Conservation (phyloP, 2,888 invertebrate genomes). For the Stenotaenia linearis region DNA sequence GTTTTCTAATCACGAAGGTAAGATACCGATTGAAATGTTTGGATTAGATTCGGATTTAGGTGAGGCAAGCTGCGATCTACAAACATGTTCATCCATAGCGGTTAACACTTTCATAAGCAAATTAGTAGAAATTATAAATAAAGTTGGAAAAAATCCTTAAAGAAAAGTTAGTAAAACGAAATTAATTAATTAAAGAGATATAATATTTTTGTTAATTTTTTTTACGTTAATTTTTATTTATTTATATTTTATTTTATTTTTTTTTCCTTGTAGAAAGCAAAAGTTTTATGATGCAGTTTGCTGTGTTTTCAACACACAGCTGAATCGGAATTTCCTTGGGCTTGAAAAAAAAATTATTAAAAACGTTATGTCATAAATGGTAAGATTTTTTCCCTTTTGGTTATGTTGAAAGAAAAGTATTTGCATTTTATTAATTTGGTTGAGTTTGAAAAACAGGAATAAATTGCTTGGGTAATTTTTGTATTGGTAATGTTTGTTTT, state of each 20-base stretch:
- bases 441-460: not conserved
- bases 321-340: not conserved
- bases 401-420: not conserved
- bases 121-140: too few species aligned
- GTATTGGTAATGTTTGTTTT: not conserved
- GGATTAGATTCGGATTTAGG: not conserved
- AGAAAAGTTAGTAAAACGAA: not conserved
- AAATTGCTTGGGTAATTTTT: not conserved
- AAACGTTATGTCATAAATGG: slow-evolving; percentile 5
- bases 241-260: not conserved
- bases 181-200: too few species aligned
- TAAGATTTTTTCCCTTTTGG: not conserved
- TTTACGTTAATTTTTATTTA: not conserved
- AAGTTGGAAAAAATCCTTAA: not conserved
- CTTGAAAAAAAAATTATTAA: not conserved
- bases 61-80: not conserved
- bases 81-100: not conserved
- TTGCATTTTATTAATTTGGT: not conserved
- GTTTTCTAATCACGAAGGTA: not conserved
- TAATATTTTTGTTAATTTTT: too few species aligned
- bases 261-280: not conserved
- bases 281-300: not conserved
- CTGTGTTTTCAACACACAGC: not conserved
- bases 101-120: not conserved
- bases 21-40: not conserved